Percentiles rank a stretch among this genome's conserved stretches.
Conservation (phyloP, 2,113 vertebrate genomes). For the Erythrocebus patas region DNA sequence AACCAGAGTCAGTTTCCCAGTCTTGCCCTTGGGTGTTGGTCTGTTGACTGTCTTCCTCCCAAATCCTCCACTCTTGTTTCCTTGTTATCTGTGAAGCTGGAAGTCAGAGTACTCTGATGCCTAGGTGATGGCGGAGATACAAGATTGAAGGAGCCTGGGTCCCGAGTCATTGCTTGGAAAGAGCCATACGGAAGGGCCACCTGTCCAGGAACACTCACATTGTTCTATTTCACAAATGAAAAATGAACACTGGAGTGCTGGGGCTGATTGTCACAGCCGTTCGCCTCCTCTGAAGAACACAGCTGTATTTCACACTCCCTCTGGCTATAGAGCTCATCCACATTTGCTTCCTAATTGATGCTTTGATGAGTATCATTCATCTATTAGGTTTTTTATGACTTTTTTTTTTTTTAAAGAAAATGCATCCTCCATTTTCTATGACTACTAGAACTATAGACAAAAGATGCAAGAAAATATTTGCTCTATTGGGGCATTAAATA, state of each 20-base stretch:
- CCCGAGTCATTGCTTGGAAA: background rate
- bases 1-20: background rate
- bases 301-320: background rate
- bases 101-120: background rate
- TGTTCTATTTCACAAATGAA: background rate
- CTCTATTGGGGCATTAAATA: background rate
- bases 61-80: background rate
- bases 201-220: background rate
- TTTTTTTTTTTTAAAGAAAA: constrained; percentile 14
- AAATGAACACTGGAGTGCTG: background rate
- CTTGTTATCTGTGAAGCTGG: background rate
- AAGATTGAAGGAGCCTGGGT: background rate
- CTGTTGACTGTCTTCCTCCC: background rate
- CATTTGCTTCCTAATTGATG: background rate
- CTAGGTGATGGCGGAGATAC: background rate
- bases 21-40: accelerated
- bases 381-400: background rate
- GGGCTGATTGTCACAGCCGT: background rate
- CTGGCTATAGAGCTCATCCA: background rate
- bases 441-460: background rate
- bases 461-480: background rate
- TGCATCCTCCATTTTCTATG: background rate
- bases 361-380: background rate
- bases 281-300: background rate
- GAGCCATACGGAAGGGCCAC: no score